Evolutionary conservation across 2,113 vertebrate genomes (phyloP).

Genomic region (Takifugu bimaculatus): DNA sequence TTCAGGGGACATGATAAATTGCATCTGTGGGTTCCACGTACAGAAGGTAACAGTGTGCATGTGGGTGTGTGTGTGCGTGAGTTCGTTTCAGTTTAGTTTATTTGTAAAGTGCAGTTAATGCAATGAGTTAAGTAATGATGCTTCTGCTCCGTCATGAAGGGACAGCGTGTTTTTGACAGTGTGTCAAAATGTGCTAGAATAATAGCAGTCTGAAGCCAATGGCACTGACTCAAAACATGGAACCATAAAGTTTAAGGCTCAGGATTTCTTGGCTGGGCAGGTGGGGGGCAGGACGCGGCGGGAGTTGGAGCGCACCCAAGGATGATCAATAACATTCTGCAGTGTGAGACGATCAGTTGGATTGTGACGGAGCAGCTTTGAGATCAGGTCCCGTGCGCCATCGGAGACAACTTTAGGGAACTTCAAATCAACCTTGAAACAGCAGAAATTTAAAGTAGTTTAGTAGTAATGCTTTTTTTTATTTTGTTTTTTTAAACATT

Average conservation of each 20-base stretch:
- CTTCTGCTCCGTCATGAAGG: too few relatives aligned
- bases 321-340: constrained; percentile 78
- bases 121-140: too few relatives aligned
- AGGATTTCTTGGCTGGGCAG: constrained; percentile 50
- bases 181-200: constrained; percentile 24
- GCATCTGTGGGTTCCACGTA: too few relatives aligned
- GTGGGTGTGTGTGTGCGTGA: too few relatives aligned
- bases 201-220: constrained; percentile 39
- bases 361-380: constrained; percentile 81
- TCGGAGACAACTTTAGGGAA: constrained; percentile 75
- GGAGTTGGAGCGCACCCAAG: constrained; percentile 83
- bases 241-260: constrained; percentile 8
- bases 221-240: constrained; percentile 15
- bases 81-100: too few relatives aligned
- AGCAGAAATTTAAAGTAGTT: background rate
- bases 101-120: too few relatives aligned
- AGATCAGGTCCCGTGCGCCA: constrained; percentile 82
- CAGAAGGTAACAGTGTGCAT: too few relatives aligned
- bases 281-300: constrained; percentile 80
- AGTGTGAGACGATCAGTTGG: constrained; percentile 79
- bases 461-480: too few relatives aligned
- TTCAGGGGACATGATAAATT: too few relatives aligned
- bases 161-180: too few relatives aligned
- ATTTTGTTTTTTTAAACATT: background rate
- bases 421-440: constrained; percentile 81